Conservation (phyloP, 2,888 invertebrate genomes). For the Rotaria socialis region DNA sequence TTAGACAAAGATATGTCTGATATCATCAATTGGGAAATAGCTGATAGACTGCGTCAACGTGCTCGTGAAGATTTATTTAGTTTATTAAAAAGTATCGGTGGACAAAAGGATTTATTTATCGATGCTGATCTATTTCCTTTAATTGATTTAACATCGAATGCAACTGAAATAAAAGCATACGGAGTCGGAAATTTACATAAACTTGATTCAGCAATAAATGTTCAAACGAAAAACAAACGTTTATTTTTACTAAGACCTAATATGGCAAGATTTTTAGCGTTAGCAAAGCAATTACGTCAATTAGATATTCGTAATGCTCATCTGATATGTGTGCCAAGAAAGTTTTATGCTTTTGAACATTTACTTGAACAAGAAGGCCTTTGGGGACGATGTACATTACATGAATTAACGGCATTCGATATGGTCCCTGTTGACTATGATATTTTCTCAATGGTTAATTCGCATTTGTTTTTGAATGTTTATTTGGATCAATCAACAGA, state of each 20-base stretch:
- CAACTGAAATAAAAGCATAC: not conserved
- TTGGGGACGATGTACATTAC: constrained; percentile 27
- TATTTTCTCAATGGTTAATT: constrained; percentile 79
- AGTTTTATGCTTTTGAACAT: constrained; percentile 19
- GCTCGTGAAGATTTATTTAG: constrained; percentile 6
- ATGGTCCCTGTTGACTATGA: constrained; percentile 79
- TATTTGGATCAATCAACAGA: not conserved
- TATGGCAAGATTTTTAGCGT: constrained; percentile 14
- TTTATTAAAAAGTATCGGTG: not conserved
- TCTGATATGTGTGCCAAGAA: constrained; percentile 1
- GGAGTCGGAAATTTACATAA: constrained; percentile 17
- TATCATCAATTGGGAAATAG: not conserved
- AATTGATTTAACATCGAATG: not conserved
- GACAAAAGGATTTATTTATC: not conserved
- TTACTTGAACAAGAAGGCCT: constrained; percentile 35
- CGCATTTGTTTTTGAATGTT: constrained; percentile 41
- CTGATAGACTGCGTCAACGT: not conserved
- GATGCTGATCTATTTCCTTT: constrained; percentile 11
- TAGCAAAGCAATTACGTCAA: constrained; percentile 22
- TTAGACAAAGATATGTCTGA: not conserved
- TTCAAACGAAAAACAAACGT: not conserved
- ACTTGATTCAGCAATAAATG: not conserved
- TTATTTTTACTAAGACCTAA: constrained; percentile 4
- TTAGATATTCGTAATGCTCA: constrained; percentile 20
- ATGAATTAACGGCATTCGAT: constrained; percentile 33